phyloP scores from a whole-genome alignment of 2,797 vertebrate species.

The Lates japonicus region DNA sequence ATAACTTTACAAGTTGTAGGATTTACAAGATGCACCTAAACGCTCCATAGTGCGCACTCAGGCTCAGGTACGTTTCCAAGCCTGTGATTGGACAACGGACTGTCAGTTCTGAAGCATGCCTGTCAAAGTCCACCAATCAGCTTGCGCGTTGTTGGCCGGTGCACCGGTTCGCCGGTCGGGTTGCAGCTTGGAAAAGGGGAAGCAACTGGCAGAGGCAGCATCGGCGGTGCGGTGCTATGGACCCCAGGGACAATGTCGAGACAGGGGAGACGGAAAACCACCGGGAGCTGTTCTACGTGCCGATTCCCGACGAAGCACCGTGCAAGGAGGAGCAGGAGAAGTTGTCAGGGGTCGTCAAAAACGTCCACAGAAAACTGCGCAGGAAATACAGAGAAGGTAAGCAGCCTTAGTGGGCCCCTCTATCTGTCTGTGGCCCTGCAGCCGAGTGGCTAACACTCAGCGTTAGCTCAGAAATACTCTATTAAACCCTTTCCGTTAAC shows the following conservation, averaged over 20 bases:
- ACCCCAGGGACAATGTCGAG: conserved; percentile 78
- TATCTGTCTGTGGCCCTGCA: conserved; percentile 38
- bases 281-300: conserved; percentile 52
- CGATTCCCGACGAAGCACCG: conserved; percentile 65
- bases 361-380: conserved; percentile 95
- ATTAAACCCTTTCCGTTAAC: not conserved
- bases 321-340: conserved; percentile 92
- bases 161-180: conserved; percentile 73
- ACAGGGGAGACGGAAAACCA: conserved; percentile 75
- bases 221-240: conserved; percentile 78
- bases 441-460: conserved; percentile 28
- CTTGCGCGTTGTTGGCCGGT: conserved; percentile 70
- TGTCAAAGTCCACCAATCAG: conserved; percentile 67
- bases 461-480: not conserved
- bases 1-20: fast-evolving
- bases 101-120: conserved; percentile 62
- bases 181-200: conserved; percentile 61
- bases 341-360: conserved; percentile 95
- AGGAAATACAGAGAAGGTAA: conserved; percentile 97
- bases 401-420: conserved; percentile 58
- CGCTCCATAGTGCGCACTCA: conserved; percentile 8
- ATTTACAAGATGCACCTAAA: conserved; percentile 53
- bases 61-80: not conserved
- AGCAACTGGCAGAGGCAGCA: conserved; percentile 59
- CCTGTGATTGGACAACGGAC: conserved; percentile 72